Evolutionary conservation across 2,888 invertebrate species (phyloP).

Genomic region (Caenorhabditis sp.): DNA sequence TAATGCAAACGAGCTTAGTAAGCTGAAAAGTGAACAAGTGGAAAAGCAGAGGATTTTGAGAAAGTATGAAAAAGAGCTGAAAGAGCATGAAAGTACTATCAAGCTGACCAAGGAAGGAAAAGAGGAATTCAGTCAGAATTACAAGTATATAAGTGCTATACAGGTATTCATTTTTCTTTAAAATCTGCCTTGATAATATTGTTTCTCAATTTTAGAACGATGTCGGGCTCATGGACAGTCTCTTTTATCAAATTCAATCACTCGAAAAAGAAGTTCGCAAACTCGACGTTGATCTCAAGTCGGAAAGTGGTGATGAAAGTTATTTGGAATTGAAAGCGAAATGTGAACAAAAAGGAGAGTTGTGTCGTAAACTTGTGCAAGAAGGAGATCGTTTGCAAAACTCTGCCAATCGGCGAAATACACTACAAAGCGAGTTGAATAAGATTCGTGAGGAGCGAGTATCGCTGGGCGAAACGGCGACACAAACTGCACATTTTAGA

Average conservation of each 20-base stretch:
- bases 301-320: neutral
- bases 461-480: constrained; percentile 39
- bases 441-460: constrained; percentile 34
- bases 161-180: constrained; percentile 11
- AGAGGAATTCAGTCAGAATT: neutral
- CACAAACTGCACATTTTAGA: constrained; percentile 11
- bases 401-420: constrained; percentile 12
- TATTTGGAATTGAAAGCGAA: neutral
- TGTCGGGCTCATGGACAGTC: constrained; percentile 41
- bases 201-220: constrained; percentile 43
- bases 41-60: neutral
- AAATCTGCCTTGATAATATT: too few relatives aligned
- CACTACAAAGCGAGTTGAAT: constrained; percentile 21
- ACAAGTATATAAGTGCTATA: neutral
- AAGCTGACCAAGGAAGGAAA: constrained; percentile 13
- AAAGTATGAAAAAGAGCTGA: neutral
- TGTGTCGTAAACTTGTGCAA: constrained; percentile 7
- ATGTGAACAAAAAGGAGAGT: neutral
- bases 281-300: neutral
- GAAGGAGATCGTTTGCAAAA: constrained; percentile 26
- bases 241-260: constrained; percentile 7
- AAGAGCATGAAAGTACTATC: constrained; percentile 13
- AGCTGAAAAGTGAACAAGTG: neutral
- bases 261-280: constrained; percentile 7
- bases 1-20: neutral